Percentiles rank a stretch among this genome's conserved stretches.
Conservation (phyloP, 2,888 invertebrate genomes). For the Euphydryas editha region DNA sequence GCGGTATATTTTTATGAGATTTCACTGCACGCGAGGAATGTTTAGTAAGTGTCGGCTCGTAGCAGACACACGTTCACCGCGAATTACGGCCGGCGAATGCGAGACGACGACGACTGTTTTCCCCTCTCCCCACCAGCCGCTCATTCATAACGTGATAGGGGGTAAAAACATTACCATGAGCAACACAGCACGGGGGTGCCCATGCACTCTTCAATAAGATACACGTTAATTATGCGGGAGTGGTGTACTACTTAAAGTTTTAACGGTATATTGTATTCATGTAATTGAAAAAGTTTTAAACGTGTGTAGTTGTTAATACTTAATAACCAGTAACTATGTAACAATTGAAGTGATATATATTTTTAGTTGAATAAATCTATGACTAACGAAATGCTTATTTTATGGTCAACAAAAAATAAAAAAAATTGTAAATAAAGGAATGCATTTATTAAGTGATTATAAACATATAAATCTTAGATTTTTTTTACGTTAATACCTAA, state of each 20-base stretch:
- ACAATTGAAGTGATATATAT: no score
- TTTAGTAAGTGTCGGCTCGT: slow-evolving; percentile 47
- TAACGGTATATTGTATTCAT: not conserved
- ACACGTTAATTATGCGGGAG: slow-evolving; percentile 12
- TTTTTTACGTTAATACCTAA: not conserved
- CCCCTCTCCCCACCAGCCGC: slow-evolving; percentile 54
- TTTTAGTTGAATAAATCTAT: no score
- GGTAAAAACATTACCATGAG: slow-evolving; percentile 61
- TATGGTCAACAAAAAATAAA: not conserved
- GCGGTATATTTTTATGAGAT: slow-evolving; percentile 68
- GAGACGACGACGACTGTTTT: slow-evolving; percentile 49
- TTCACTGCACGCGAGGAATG: slow-evolving; percentile 76
- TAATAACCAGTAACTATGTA: no score
- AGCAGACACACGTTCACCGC: slow-evolving; percentile 56
- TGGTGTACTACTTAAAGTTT: slow-evolving; percentile 1
- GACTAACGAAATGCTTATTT: no score
- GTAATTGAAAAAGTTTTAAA: not conserved
- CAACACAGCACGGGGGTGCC: slow-evolving; percentile 54
- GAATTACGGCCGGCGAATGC: slow-evolving; percentile 72
- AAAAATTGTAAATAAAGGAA: not conserved
- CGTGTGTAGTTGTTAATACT: no score
- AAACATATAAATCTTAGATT: not conserved
- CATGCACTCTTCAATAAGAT: slow-evolving; percentile 35
- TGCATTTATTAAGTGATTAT: slow-evolving; percentile 9
- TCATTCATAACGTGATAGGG: slow-evolving; percentile 77